Evolutionary conservation across 2,888 invertebrate species (phyloP).

Genomic region (Megalurothrips usitatus): DNA sequence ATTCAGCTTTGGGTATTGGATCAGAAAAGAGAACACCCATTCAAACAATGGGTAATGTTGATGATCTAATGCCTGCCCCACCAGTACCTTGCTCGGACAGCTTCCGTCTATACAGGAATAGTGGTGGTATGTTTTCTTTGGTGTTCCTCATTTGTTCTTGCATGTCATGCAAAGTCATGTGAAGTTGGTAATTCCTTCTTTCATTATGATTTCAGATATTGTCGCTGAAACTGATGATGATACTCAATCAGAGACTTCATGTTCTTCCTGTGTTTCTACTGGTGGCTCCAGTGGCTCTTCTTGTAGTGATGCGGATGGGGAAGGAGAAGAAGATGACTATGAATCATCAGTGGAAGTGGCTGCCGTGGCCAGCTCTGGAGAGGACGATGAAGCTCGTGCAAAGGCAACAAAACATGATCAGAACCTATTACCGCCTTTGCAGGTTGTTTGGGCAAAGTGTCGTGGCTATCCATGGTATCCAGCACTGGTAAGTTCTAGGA

Average conservation of each 20-base stretch:
- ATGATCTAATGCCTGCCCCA: slow-evolving; percentile 35
- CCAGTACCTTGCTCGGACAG: slow-evolving; percentile 44
- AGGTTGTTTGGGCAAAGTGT: slow-evolving; percentile 96
- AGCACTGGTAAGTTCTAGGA: slow-evolving; percentile 58
- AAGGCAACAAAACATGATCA: not conserved
- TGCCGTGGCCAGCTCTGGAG: slow-evolving; percentile 31
- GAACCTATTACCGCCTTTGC: slow-evolving; percentile 57
- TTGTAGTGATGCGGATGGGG: slow-evolving; percentile 38
- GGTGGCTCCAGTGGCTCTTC: slow-evolving; percentile 47
- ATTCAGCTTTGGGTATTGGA: slow-evolving; percentile 33
- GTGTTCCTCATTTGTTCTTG: no score
- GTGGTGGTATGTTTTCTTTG: slow-evolving; percentile 40
- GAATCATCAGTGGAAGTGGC: slow-evolving; percentile 33
- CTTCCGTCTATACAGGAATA: slow-evolving; percentile 49
- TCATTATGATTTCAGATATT: slow-evolving; percentile 35
- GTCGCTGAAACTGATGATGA: slow-evolving; percentile 47
- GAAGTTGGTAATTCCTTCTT: not conserved
- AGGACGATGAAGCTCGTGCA: slow-evolving; percentile 30
- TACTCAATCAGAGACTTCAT: slow-evolving; percentile 48
- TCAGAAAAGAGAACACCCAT: not conserved
- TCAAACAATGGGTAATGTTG: slow-evolving; percentile 32
- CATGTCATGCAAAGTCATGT: no score
- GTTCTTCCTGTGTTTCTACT: slow-evolving; percentile 50
- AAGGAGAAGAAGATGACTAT: slow-evolving; percentile 39
- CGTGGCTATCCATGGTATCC: slow-evolving; percentile 97